Percentiles rank a stretch among this genome's conserved stretches.
Evolutionary conservation across 1,140 invertebrate species (phyloP).

Genomic region (Limonius californicus): DNA sequence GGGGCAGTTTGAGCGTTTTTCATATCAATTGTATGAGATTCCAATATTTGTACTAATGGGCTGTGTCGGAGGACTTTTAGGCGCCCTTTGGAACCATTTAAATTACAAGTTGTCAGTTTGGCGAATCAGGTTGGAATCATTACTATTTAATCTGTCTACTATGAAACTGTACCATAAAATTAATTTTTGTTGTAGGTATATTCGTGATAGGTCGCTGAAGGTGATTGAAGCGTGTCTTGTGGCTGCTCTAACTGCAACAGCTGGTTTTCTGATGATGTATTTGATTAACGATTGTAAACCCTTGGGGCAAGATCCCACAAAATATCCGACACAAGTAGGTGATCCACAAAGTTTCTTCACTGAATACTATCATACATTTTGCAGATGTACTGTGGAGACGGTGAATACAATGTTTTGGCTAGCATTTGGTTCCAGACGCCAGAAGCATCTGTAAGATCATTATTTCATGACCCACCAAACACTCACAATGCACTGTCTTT

Average conservation of each 20-base stretch:
- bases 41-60: constrained; percentile 91
- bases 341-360: too few species aligned
- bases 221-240: constrained; percentile 85
- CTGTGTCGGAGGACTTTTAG: constrained; percentile 80
- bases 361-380: too few species aligned
- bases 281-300: constrained; percentile 83
- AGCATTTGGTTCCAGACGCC: constrained; percentile 97
- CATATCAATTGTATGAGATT: constrained; percentile 85
- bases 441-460: constrained; percentile 84
- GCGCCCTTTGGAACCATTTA: constrained; percentile 91
- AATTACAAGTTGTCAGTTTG: constrained; percentile 90
- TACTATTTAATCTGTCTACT: too few species aligned
- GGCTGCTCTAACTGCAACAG: constrained; percentile 75
- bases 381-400: constrained; percentile 88
- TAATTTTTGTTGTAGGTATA: constrained; percentile 62
- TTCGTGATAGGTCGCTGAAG: constrained; percentile 68
- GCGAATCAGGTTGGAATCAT: constrained; percentile 73
- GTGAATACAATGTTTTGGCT: constrained; percentile 87
- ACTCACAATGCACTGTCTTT: constrained; percentile 81
- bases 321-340: constrained; percentile 69
- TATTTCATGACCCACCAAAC: constrained; percentile 89
- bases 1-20: constrained; percentile 87
- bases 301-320: constrained; percentile 69
- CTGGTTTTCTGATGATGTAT: constrained; percentile 87
- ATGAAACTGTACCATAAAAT: too few species aligned